phyloP scores from a whole-genome alignment of 2,888 invertebrate genomes.

The Drosophila anomalipes region DNA sequence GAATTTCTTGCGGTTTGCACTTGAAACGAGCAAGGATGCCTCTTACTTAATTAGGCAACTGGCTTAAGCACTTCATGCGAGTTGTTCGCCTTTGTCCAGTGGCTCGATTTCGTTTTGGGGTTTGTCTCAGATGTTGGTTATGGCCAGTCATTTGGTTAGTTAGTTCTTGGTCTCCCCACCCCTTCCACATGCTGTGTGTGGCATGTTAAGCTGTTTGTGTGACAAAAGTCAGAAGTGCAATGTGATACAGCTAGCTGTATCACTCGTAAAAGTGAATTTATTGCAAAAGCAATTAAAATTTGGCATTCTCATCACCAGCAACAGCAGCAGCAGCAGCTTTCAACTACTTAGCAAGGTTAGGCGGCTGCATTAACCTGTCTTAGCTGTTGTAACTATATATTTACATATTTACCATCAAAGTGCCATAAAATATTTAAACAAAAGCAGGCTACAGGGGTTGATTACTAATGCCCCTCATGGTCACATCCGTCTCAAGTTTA shows the following conservation, averaged over 20 bases:
- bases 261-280: slow-evolving; percentile 16
- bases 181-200: neutral
- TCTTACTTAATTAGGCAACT: slow-evolving; percentile 63
- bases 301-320: slow-evolving; percentile 14
- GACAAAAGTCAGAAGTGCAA: slow-evolving; percentile 25
- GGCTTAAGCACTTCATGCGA: slow-evolving; percentile 11
- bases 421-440: slow-evolving; percentile 53
- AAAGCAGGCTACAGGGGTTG: neutral
- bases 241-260: neutral
- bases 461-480: slow-evolving; percentile 1
- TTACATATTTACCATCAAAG: slow-evolving; percentile 31
- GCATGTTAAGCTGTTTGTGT: slow-evolving; percentile 14
- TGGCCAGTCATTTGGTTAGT: slow-evolving; percentile 26
- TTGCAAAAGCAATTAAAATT: slow-evolving; percentile 45
- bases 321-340: neutral
- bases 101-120: slow-evolving; percentile 32
- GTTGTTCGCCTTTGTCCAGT: slow-evolving; percentile 25
- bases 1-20: slow-evolving; percentile 49
- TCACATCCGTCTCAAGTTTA: slow-evolving; percentile 41
- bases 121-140: slow-evolving; percentile 32
- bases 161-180: neutral
- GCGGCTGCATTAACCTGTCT: slow-evolving; percentile 30
- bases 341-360: slow-evolving; percentile 23
- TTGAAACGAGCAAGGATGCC: slow-evolving; percentile 57
- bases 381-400: slow-evolving; percentile 11